Evolutionary conservation across 2,113 vertebrate species (phyloP).

Genomic region (Mixornis gularis): DNA sequence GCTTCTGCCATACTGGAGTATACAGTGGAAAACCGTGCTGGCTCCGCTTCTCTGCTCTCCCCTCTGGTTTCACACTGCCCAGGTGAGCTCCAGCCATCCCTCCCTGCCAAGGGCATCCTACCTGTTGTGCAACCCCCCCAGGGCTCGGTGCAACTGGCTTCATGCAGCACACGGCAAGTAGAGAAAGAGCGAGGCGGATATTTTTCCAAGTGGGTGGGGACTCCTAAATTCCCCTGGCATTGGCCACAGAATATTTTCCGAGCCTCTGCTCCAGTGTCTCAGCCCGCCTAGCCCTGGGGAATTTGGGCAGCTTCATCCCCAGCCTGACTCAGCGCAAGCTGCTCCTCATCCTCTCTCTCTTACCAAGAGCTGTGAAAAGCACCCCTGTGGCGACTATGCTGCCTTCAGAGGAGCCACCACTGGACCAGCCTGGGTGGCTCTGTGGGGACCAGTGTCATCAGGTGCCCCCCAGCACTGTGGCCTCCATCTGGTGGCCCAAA

Average conservation of each 20-base stretch:
- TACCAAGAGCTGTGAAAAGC: not conserved
- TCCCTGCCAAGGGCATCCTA: not conserved
- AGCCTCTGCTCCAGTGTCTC: conserved; percentile 22
- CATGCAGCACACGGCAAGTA: not conserved
- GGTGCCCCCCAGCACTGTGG: not conserved
- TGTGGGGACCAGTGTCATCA: not conserved
- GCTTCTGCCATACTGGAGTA: not conserved
- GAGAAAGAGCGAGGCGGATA: not conserved
- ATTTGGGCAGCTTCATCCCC: not conserved
- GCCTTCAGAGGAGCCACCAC: not conserved
- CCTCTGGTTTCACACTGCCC: not conserved
- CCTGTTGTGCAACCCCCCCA: not conserved
- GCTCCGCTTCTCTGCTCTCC: not conserved
- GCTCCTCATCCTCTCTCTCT: not conserved
- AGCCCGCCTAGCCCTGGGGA: conserved; percentile 11
- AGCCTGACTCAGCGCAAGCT: not conserved
- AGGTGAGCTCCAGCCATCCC: not conserved
- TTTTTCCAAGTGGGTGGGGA: conserved; percentile 25
- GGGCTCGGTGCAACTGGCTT: not conserved
- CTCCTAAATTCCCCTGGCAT: conserved; percentile 27
- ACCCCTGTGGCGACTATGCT: not conserved
- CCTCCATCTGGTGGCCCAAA: not conserved
- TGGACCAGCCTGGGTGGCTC: not conserved
- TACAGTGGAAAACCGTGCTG: not conserved
- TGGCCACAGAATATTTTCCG: not conserved